A percentile compares a stretch with the other conserved stretches of the same genome.
These are phyloP conservation scores for Parazoanthus atlanticus DNA, from an alignment of 92 coral and sea anemone genomes.

Conservation along the genomic window DNA sequence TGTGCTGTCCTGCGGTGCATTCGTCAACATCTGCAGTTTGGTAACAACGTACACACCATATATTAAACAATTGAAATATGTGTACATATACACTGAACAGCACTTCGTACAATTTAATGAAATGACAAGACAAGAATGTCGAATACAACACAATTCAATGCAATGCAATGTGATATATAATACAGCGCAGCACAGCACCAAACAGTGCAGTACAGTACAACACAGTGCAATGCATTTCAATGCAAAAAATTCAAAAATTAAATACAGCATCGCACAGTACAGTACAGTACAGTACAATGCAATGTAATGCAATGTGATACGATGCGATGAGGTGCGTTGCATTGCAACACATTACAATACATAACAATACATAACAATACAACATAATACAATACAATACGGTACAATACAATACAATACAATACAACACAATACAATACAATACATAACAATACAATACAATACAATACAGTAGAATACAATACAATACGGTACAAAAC, in stretches of 20 bases:
- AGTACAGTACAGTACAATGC: no score
- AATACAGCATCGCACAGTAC: no score
- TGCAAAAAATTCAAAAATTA: no score
- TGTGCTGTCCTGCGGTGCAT: neutral
- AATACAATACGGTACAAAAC: neutral
- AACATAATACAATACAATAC: neutral
- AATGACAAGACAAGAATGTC: no score
- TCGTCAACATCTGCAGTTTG: neutral
- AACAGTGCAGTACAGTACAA: no score
- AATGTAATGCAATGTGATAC: neutral
- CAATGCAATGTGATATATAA: no score
- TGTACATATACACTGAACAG: neutral
- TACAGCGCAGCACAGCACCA: no score
- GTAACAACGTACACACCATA: neutral
- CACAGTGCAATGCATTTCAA: no score
- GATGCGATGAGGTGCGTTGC: neutral
- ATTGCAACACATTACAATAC: neutral
- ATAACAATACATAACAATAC: neutral
- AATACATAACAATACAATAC: neutral
- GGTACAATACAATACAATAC: neutral
- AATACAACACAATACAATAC: neutral
- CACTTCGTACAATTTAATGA: neutral
- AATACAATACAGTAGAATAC: neutral
- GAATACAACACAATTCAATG: neutral
- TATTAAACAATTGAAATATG: no score